A percentile compares a stretch with the other conserved stretches of the same genome.
These are phyloP conservation scores for Halyomorpha halys DNA, from an alignment of 1,140 invertebrate species.

Conservation along the genomic window DNA sequence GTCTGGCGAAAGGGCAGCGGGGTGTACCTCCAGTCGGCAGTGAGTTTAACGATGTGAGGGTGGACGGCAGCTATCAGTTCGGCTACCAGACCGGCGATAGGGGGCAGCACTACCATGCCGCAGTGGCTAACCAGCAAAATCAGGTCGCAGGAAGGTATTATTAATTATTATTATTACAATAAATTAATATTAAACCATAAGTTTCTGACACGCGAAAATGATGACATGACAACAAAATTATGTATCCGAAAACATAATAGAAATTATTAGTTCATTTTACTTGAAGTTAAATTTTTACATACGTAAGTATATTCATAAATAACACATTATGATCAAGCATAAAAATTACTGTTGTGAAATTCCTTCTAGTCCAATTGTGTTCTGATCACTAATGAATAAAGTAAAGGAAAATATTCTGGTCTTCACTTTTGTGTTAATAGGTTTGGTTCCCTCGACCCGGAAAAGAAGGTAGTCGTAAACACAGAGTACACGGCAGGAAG, in stretches of 20 bases:
- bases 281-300: too few relatives aligned
- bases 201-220: too few relatives aligned
- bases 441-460: conserved; percentile 54
- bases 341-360: too few relatives aligned
- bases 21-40: conserved; percentile 22
- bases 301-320: too few relatives aligned
- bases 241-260: too few relatives aligned
- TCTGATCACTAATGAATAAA: too few relatives aligned
- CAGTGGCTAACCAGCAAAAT: conserved; percentile 32
- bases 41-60: conserved; percentile 29
- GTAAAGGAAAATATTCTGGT: not conserved
- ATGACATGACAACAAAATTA: too few relatives aligned
- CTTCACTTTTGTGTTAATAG: conserved; percentile 32
- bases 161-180: too few relatives aligned
- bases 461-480: conserved; percentile 49
- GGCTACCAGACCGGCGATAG: conserved; percentile 33
- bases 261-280: too few relatives aligned
- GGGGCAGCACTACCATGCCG: conserved; percentile 32
- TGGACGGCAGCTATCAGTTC: conserved; percentile 33
- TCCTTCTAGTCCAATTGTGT: too few relatives aligned
- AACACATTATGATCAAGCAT: too few relatives aligned
- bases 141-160: conserved; percentile 33
- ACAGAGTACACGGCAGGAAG: conserved; percentile 60
- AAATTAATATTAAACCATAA: too few relatives aligned
- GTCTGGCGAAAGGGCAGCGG: conserved; percentile 10